phyloP scores from a whole-genome alignment of 2,113 vertebrate species.

The Rutilus rutilus region DNA sequence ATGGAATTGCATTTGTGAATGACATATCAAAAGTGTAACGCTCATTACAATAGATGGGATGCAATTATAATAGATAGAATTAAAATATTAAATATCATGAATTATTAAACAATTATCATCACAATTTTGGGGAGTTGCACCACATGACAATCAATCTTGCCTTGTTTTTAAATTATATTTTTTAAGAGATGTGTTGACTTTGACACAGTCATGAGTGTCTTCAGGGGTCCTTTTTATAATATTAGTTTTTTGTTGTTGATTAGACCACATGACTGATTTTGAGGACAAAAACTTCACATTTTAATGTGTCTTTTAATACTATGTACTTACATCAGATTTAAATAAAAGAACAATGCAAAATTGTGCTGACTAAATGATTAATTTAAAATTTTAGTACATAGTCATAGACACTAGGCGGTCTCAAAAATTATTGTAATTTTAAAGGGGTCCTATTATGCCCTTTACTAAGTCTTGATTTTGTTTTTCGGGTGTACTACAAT shows the following conservation, averaged over 20 bases:
- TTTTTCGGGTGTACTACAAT: too few relatives aligned
- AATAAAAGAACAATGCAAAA: too few relatives aligned
- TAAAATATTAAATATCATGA: neutral
- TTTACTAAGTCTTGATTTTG: too few relatives aligned
- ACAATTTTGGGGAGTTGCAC: neutral
- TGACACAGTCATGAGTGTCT: neutral
- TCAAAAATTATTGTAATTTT: too few relatives aligned
- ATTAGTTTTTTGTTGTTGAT: neutral
- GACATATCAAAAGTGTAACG: neutral
- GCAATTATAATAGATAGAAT: neutral
- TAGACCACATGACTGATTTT: neutral
- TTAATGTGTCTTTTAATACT: too few relatives aligned
- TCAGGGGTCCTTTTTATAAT: neutral
- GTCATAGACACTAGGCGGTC: too few relatives aligned
- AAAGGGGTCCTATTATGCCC: too few relatives aligned
- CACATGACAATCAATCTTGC: neutral
- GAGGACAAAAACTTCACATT: neutral
- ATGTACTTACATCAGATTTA: too few relatives aligned
- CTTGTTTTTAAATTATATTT: neutral
- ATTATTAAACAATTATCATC: neutral
- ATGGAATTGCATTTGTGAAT: slow-evolving; percentile 36
- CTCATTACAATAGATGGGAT: neutral
- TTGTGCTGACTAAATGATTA: too few relatives aligned
- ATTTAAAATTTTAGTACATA: too few relatives aligned
- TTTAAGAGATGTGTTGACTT: neutral